These are phyloP conservation scores for Penaeus japonicus DNA, from an alignment of 1,140 invertebrate species.

Conservation along the genomic window DNA sequence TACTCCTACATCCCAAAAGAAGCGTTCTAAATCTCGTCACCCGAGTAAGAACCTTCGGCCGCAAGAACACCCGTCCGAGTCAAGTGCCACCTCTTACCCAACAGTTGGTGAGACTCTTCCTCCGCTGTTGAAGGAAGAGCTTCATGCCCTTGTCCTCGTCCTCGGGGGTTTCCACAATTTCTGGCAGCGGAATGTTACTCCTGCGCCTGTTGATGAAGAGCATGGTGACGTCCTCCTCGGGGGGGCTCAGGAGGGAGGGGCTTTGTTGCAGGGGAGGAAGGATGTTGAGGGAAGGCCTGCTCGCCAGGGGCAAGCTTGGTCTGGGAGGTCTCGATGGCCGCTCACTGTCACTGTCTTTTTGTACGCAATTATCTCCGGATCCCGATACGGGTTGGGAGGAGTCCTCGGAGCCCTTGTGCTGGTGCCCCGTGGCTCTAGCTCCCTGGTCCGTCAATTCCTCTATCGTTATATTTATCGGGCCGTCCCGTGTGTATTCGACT, in stretches of 20 bases:
- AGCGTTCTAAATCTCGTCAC: too few relatives aligned
- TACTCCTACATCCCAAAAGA: too few relatives aligned
- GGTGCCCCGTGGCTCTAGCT: background rate
- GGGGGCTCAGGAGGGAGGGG: slow-evolving; percentile 25
- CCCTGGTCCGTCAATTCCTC: background rate
- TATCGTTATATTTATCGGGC: slow-evolving; percentile 18
- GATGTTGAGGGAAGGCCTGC: slow-evolving; percentile 13
- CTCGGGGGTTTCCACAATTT: slow-evolving; percentile 46
- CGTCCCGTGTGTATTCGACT: background rate
- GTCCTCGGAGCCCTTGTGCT: background rate
- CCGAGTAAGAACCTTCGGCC: too few relatives aligned
- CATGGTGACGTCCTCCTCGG: slow-evolving; percentile 26
- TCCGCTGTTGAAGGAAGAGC: slow-evolving; percentile 26
- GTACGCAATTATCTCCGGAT: background rate
- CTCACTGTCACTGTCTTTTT: background rate
- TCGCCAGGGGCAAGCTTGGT: background rate
- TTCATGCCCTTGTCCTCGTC: slow-evolving; percentile 42
- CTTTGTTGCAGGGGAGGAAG: background rate
- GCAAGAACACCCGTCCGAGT: too few relatives aligned
- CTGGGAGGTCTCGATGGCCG: background rate
- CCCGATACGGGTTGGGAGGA: background rate
- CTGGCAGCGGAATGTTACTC: slow-evolving; percentile 35
- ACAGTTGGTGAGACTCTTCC: slow-evolving; percentile 25
- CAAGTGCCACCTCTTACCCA: background rate
- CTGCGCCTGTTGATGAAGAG: slow-evolving; percentile 8